Evolutionary conservation across 2,113 vertebrate species (phyloP).

Genomic region (Python bivittatus): DNA sequence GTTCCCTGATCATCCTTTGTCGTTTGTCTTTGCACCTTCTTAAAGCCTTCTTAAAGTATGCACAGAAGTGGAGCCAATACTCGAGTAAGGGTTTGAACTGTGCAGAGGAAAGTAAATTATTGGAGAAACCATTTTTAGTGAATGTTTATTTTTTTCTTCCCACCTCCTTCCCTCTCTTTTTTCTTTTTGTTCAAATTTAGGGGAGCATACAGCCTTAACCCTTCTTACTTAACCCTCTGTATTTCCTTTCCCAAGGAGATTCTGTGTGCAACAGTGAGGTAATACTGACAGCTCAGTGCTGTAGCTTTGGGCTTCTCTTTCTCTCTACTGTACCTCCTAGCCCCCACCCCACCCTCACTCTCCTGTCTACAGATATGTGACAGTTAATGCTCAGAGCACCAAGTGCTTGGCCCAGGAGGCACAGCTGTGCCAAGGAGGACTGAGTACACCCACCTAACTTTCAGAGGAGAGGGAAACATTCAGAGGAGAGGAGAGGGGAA

Average conservation of each 20-base stretch:
- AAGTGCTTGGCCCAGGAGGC: neutral
- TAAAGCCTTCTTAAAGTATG: neutral
- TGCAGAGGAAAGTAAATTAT: neutral
- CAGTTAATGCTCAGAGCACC: neutral
- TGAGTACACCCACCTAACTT: neutral
- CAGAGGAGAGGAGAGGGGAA: neutral
- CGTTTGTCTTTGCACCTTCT: neutral
- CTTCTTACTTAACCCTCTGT: neutral
- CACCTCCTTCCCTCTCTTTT: neutral
- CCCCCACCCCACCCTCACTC: neutral
- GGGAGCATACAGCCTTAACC: neutral
- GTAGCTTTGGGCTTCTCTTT: neutral
- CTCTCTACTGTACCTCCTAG: neutral
- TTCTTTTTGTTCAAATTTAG: neutral
- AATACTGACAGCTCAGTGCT: neutral
- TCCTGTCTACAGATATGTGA: neutral
- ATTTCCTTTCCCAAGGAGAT: neutral
- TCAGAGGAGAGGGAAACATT: neutral
- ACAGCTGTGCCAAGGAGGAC: neutral
- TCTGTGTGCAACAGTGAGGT: neutral
- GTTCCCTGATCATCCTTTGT: neutral
- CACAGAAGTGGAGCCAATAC: neutral
- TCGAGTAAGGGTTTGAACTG: neutral
- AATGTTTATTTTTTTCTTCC: neutral
- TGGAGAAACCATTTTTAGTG: neutral